Evolutionary conservation across 1,140 invertebrate species (phyloP), one percentile per base, ranked within the genome.

Genomic region (Drosophila ananassae): DNA sequence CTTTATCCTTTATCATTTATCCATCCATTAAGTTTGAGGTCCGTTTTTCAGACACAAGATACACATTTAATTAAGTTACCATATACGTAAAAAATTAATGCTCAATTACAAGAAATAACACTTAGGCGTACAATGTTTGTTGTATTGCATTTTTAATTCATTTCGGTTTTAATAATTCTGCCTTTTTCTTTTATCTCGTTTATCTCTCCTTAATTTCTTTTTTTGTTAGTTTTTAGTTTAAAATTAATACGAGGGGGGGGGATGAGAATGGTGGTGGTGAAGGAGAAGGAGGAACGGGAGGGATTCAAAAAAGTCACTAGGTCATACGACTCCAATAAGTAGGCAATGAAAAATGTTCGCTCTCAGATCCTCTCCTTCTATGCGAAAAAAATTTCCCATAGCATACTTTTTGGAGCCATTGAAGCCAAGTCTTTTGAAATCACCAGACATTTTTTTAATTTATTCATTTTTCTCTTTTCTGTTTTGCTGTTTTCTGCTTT

Each of bases 71-170:
- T 77, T 74, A 71, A 47, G 17, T 47, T 47, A 6, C 21, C 50
- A 79, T 73, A 77, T 58, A 73, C 68, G 80, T 80, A 79, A 77
- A 89, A 87, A 83, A 89, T 89, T 79, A 89, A 89, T 85, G 82
- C 58, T 89, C 83, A 87, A 87, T 89, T 87, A 89, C 82, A 87
- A 82, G 82, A 78, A 87, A 87, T 87, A 87, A 87, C 82, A 87
- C 82, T 87, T 87, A 89, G 64, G 83, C 82, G 78, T 89, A 79
- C 48, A 68, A 71, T 84, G 63, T 84, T 72, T 41, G 13, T 74
- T 57, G 39, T 44, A 44, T 44, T 44, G 34, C 10, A 12, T 37
- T 37, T 32, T 48, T 32, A 25, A 17, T 44, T 37, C 24, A 13
- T 56, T 17, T 57, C 37, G 0, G 17, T 17, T 17, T 17, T 17